phyloP scores from a whole-genome alignment of 2,113 vertebrate species.

The Sinocyclocheilus grahami region DNA sequence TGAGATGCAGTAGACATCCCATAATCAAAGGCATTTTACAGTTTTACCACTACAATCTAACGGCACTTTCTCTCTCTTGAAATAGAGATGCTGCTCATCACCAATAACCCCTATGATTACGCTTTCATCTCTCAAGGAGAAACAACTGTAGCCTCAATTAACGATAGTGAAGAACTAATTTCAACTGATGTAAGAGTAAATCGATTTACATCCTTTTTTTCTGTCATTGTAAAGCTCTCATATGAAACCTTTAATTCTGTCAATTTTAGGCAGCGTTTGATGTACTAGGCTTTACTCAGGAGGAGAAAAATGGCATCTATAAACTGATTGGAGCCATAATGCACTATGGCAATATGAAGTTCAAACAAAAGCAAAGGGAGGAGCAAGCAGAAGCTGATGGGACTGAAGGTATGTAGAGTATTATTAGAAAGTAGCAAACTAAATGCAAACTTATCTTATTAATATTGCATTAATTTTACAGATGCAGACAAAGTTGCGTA shows the following conservation, averaged over 20 bases:
- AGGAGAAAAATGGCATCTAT: slow-evolving; percentile 83
- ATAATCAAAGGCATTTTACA: not conserved
- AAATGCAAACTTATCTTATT: not conserved
- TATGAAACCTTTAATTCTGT: not conserved
- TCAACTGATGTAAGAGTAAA: slow-evolving; percentile 58
- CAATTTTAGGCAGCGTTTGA: slow-evolving; percentile 73
- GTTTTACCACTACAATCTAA: not conserved
- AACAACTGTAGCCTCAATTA: slow-evolving; percentile 59
- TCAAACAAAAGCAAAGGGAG: slow-evolving; percentile 82
- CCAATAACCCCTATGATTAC: slow-evolving; percentile 64
- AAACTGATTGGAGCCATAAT: slow-evolving; percentile 76
- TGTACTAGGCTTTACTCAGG: slow-evolving; percentile 82
- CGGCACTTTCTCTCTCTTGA: not conserved
- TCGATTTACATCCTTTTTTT: not conserved
- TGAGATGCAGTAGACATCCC: not conserved
- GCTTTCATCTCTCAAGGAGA: slow-evolving; percentile 64
- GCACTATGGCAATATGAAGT: slow-evolving; percentile 82
- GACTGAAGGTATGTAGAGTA: slow-evolving; percentile 72
- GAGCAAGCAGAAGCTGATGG: slow-evolving; percentile 81
- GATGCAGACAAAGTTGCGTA: slow-evolving; percentile 88
- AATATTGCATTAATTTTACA: slow-evolving; percentile 51
- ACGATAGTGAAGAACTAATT: slow-evolving; percentile 59
- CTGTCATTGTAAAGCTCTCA: not conserved
- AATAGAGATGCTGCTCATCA: slow-evolving; percentile 73
- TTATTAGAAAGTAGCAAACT: not conserved